Conservation (phyloP, 1,140 invertebrate genomes). For the Cardiocondyla obscurior region DNA sequence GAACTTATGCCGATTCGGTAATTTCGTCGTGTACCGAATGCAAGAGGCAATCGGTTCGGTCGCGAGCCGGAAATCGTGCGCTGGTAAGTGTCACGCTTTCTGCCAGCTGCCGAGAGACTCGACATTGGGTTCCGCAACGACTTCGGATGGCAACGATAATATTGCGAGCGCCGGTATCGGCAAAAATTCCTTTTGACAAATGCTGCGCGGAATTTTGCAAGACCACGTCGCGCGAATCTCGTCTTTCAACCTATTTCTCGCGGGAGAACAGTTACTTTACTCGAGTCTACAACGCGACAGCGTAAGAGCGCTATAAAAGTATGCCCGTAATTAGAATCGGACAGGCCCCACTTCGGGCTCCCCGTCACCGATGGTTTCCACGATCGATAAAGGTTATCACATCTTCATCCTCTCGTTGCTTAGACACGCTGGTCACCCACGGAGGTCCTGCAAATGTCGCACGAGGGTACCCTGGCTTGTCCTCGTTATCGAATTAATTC, state of each 20-base stretch:
- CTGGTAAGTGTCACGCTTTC: conserved; percentile 14
- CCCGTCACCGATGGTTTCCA: conserved; percentile 12
- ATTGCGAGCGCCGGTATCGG: conserved; percentile 1
- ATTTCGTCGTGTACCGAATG: neutral
- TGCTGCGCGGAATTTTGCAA: conserved; percentile 10
- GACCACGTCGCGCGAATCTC: conserved; percentile 8
- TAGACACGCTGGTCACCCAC: conserved; percentile 22
- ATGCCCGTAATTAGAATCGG: conserved; percentile 26
- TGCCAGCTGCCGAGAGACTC: conserved; percentile 11
- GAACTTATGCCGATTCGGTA: conserved; percentile 5
- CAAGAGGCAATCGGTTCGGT: neutral
- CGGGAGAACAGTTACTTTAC: conserved; percentile 7
- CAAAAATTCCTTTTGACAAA: conserved; percentile 9
- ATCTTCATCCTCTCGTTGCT: conserved; percentile 35
- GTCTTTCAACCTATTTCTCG: conserved; percentile 41
- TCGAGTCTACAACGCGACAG: neutral
- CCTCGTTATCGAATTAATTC: conserved; percentile 45
- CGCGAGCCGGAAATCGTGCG: conserved; percentile 5
- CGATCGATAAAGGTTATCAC: conserved; percentile 32
- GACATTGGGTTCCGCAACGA: neutral
- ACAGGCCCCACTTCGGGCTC: neutral
- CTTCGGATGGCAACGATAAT: neutral
- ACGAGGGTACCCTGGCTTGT: neutral
- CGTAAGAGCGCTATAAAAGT: conserved; percentile 24
- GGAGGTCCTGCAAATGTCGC: conserved; percentile 25